Evolutionary conservation across 1,140 invertebrate genomes (phyloP).

Genomic region (Spodoptera frugiperda): DNA sequence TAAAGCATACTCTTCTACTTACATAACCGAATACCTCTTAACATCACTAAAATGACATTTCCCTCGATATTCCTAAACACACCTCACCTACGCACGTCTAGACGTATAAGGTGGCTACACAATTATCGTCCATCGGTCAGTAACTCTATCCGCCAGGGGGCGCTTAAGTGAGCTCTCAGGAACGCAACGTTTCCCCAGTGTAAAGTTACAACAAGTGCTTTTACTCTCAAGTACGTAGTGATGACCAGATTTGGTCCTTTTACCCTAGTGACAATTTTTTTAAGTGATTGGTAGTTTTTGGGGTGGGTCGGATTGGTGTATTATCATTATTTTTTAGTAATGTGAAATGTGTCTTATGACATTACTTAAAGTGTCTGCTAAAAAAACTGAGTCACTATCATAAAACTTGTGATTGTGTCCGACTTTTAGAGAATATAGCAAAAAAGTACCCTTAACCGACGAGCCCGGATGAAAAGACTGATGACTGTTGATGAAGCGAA

Average conservation of each 20-base stretch:
- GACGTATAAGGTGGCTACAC: constrained; percentile 14
- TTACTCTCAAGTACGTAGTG: not conserved
- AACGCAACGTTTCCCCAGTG: constrained; percentile 12
- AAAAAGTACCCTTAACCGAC: too few species aligned
- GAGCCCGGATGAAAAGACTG: too few species aligned
- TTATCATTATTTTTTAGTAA: too few species aligned
- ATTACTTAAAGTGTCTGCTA: too few species aligned
- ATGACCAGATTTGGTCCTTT: constrained; percentile 7
- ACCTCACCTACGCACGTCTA: constrained; percentile 14
- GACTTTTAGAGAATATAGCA: too few species aligned
- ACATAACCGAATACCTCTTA: too few species aligned
- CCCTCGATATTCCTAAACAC: not conserved
- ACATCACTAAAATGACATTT: not conserved
- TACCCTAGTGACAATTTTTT: not conserved
- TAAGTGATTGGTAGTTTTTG: not conserved
- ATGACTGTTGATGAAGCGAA: too few species aligned
- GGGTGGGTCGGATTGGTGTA: not conserved
- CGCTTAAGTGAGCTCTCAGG: constrained; percentile 27
- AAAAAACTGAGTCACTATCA: too few species aligned
- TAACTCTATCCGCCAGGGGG: constrained; percentile 22
- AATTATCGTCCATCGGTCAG: constrained; percentile 29
- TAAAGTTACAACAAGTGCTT: constrained; percentile 7
- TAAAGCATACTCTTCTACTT: too few species aligned
- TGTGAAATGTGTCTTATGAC: too few species aligned
- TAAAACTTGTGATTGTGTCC: too few species aligned